A percentile compares a stretch with the other conserved stretches of the same genome.
Evolutionary conservation across 1,140 invertebrate species (phyloP).

Genomic region (Ceratina japonica): DNA sequence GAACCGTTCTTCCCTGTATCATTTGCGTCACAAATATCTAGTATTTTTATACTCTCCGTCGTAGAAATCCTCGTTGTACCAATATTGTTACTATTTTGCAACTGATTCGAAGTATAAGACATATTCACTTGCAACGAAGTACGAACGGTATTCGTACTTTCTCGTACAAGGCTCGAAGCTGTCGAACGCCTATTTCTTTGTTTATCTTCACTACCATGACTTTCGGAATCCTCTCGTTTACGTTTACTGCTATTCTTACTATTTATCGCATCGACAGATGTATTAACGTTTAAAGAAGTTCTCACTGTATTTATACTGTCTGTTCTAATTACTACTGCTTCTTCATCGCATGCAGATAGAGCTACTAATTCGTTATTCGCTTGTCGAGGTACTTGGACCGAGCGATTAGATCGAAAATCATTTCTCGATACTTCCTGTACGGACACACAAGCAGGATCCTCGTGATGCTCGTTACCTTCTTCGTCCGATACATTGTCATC

Average conservation of each 20-base stretch:
- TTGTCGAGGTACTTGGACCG: background rate
- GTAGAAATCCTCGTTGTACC: background rate
- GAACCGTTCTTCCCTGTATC: background rate
- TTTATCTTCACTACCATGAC: background rate
- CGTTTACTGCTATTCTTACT: background rate
- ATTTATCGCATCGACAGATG: slow-evolving; percentile 58
- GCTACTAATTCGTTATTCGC: background rate
- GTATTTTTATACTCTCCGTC: background rate
- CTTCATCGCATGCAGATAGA: slow-evolving; percentile 13
- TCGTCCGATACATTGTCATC: slow-evolving; percentile 3
- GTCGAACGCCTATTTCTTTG: background rate
- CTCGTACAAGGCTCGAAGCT: background rate
- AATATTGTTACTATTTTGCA: background rate
- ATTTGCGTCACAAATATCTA: background rate
- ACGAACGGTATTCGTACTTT: slow-evolving; percentile 44
- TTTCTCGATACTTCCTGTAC: background rate
- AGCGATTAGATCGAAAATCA: background rate
- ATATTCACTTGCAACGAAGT: slow-evolving; percentile 71
- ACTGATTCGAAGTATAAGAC: slow-evolving; percentile 58
- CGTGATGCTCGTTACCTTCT: no score
- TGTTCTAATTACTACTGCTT: slow-evolving; percentile 8
- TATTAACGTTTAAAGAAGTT: slow-evolving; percentile 68
- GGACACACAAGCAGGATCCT: no score
- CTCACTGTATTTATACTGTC: background rate
- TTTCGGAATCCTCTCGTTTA: background rate